Base-by-base conservation (phyloP, 2,113 vertebrate genomes). In the Paedocypris sp. region DNA sequence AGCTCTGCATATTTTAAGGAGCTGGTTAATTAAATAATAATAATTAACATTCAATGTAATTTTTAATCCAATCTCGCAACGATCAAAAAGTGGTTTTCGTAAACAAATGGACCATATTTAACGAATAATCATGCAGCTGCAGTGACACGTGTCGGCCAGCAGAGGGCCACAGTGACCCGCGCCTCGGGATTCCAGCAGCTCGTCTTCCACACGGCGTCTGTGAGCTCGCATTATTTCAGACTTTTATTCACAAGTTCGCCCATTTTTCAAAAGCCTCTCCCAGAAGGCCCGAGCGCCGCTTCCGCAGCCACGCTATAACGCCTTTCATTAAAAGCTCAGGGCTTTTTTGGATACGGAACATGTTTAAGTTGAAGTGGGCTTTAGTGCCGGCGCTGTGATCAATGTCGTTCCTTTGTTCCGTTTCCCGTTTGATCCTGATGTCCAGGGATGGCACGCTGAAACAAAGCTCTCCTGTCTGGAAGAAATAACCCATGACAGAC, bases 111-210 rank as follows among this genome's bases (percentile, higher is more conserved):
- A 45, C 19, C 3, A 25, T 13, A 25, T 3, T 36, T 9, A 36
- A 36, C 13, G 9, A 36, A 9, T n/a, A 5, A 46, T 26, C 9
- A 3, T 60, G 29, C 13, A 26, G 38, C 8, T 56, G 65, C 31
- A 62, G 54, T 64, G 53, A 29, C 18, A 6, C n/a, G 12, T 6
- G 35, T 5, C 32, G 25, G 39, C 42, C 67, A 41, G 53, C 61
- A 64, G 67, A 64, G 61, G 67, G 67, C 46, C 61, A 53, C 56
- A 47, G 23, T 52, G 38, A 50, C 48, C 48, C 9, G 23, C 46
- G 8, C 13, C 31, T 41, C 10, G 28, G 12, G 16, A 18, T n/a
- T 6, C 4, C 23, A 2, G 3, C 16, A 19, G 4, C n/a, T n/a
- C n/a, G n/a, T n/a, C n/a, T n/a, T n/a, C n/a, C n/a, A n/a, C n/a